A percentile compares a stretch with the other conserved stretches of the same genome.
phyloP scores from a whole-genome alignment of 2,113 vertebrate genomes.

The Bombycilla garrulus region DNA sequence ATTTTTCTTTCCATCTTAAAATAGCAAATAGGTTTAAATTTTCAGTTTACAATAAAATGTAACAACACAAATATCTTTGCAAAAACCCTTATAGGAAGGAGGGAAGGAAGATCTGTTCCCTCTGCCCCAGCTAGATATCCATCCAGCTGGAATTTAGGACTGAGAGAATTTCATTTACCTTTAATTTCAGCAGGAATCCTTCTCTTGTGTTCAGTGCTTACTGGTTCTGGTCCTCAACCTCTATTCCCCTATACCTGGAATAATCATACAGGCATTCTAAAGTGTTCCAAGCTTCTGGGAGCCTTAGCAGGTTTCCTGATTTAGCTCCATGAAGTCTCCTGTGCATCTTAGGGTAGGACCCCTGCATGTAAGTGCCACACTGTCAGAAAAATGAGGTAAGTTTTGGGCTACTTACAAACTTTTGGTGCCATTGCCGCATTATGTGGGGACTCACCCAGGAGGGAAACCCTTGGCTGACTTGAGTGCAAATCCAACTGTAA shows the following conservation, averaged over 20 bases:
- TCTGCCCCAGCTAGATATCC: background rate
- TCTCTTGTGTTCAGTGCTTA: background rate
- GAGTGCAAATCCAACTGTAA: background rate
- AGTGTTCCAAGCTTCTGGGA: background rate
- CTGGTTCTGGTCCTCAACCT: background rate
- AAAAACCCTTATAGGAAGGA: background rate
- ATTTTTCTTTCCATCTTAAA: background rate
- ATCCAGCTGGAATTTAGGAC: background rate
- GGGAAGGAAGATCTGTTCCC: background rate
- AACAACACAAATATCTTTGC: background rate
- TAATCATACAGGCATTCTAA: background rate
- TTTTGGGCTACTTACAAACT: background rate
- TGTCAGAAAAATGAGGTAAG: background rate
- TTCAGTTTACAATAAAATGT: background rate
- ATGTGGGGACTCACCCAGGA: accelerated
- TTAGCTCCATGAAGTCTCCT: accelerated
- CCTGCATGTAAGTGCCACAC: background rate
- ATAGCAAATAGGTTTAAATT: background rate
- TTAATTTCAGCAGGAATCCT: background rate
- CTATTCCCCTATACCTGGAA: background rate
- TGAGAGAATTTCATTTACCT: accelerated
- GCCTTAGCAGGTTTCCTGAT: background rate
- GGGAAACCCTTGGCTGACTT: background rate
- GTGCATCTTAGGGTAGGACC: accelerated
- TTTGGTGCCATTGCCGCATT: background rate